Evolutionary conservation across 2,888 invertebrate genomes (phyloP).

Genomic region (Agrochola lychnidis): DNA sequence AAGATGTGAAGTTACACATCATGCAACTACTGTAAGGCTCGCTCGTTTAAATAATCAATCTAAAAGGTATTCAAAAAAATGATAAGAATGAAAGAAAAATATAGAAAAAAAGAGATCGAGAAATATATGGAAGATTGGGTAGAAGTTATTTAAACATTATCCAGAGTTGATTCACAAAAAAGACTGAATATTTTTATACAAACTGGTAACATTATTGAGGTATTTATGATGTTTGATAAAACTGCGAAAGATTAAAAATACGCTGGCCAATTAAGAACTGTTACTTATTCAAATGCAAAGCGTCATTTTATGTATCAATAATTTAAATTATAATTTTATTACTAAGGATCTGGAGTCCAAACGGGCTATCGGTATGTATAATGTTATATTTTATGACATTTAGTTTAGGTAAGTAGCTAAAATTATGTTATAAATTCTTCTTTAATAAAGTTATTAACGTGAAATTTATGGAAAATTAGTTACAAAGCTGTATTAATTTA

Average conservation of each 20-base stretch:
- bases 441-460: slow-evolving; percentile 49
- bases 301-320: slow-evolving; percentile 21
- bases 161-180: neutral
- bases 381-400: slow-evolving; percentile 22
- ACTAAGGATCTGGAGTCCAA: slow-evolving; percentile 24
- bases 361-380: slow-evolving; percentile 11
- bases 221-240: neutral
- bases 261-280: neutral
- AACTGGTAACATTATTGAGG: neutral
- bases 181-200: neutral
- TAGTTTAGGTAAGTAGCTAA: slow-evolving; percentile 13
- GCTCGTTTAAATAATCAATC: neutral
- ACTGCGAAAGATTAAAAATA: slow-evolving; percentile 9
- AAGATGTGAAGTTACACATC: too few species aligned
- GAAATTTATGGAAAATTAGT: slow-evolving; percentile 38
- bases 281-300: slow-evolving; percentile 38
- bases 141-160: neutral
- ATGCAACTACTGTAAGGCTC: too few species aligned
- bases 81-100: neutral
- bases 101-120: neutral
- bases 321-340: slow-evolving; percentile 39
- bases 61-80: too few species aligned
- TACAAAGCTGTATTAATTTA: slow-evolving; percentile 14
- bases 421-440: slow-evolving; percentile 42
- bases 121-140: neutral